Evolutionary conservation across 2,797 vertebrate genomes (phyloP).

Genomic region (Acrocephalus scirpaceus): DNA sequence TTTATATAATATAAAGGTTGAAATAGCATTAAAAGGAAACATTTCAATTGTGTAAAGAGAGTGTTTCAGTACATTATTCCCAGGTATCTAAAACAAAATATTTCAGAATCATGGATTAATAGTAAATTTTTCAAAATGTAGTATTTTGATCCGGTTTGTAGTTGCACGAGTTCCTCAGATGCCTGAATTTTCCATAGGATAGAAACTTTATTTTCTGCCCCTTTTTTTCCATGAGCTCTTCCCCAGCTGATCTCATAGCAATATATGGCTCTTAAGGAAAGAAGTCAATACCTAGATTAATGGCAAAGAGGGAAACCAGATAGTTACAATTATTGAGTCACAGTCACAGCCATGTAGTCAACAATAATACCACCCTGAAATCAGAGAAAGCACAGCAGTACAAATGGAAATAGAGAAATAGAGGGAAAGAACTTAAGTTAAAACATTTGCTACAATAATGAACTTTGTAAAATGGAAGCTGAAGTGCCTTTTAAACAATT

Average conservation of each 20-base stretch:
- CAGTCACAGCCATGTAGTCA: background rate
- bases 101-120: background rate
- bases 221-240: background rate
- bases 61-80: background rate
- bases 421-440: background rate
- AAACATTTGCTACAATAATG: background rate
- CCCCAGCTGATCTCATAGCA: background rate
- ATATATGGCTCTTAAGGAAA: background rate
- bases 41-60: background rate
- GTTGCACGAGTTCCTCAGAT: background rate
- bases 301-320: background rate
- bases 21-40: background rate
- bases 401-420: background rate
- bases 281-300: slow-evolving; percentile 3
- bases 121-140: background rate
- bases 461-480: slow-evolving; percentile 9
- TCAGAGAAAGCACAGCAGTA: background rate
- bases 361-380: background rate
- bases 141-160: background rate
- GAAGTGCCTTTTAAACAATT: slow-evolving; percentile 7
- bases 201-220: background rate
- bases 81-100: background rate
- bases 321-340: background rate
- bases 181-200: background rate
- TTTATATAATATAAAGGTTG: background rate